Percentiles rank a stretch among this genome's conserved stretches.
These are phyloP conservation scores for Miniopterus natalensis DNA, from an alignment of 2,113 vertebrate genomes.

Conservation along the genomic window DNA sequence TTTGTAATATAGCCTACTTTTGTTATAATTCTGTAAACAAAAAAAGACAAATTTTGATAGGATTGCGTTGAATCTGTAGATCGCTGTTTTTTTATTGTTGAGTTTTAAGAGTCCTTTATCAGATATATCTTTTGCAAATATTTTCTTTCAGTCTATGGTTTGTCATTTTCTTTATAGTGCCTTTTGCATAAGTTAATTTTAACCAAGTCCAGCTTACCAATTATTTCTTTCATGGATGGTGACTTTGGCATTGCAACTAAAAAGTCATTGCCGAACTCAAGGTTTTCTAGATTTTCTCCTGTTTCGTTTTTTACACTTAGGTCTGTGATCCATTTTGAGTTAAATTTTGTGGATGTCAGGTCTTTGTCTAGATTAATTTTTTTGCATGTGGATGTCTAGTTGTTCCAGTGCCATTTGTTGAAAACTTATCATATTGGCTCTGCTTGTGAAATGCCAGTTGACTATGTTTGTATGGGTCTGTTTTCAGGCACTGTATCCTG, in stretches of 20 bases:
- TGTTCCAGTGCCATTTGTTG: neutral
- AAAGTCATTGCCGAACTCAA: neutral
- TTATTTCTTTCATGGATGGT: neutral
- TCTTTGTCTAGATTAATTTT: neutral
- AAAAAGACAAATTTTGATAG: neutral
- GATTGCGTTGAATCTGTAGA: neutral
- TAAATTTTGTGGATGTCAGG: neutral
- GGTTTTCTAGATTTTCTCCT: neutral
- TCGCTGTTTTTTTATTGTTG: neutral
- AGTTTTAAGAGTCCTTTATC: constrained; percentile 28
- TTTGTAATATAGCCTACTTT: neutral
- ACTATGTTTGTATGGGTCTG: neutral
- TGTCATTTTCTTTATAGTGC: neutral
- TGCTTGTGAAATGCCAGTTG: neutral
- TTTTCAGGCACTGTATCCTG: neutral
- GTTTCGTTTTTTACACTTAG: neutral
- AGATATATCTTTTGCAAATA: neutral
- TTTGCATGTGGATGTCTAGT: neutral
- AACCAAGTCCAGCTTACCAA: neutral
- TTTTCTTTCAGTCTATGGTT: neutral
- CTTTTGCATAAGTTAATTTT: neutral
- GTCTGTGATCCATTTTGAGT: neutral
- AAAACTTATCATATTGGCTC: neutral
- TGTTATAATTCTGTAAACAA: constrained; percentile 11
- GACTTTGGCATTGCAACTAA: neutral